Evolutionary conservation across 2,113 vertebrate genomes (phyloP).

Genomic region (Illadopsis cleaveri): DNA sequence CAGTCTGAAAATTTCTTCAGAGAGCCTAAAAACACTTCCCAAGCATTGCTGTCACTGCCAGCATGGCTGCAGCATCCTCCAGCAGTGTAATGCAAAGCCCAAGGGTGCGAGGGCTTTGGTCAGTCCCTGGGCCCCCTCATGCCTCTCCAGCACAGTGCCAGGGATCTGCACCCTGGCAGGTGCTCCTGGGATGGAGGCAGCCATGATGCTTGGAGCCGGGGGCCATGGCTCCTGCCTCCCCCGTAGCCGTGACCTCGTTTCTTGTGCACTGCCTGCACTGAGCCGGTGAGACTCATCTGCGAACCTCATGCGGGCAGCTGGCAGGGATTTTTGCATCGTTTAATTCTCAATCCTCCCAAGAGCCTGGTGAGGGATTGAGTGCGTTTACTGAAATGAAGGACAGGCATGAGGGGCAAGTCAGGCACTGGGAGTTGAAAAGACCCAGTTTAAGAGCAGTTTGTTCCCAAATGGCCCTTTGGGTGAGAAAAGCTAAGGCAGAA

Average conservation of each 20-base stretch:
- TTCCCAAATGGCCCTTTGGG: background rate
- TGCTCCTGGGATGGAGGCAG: rapidly evolving
- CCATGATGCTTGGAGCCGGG: rapidly evolving
- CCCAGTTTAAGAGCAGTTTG: background rate
- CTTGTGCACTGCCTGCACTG: rapidly evolving
- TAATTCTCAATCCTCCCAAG: constrained; percentile 43
- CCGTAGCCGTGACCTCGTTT: background rate
- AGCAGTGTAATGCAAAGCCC: background rate
- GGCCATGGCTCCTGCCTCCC: background rate
- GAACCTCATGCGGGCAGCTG: background rate
- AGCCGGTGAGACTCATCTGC: background rate
- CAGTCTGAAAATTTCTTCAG: background rate
- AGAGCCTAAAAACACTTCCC: rapidly evolving
- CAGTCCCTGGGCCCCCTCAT: rapidly evolving
- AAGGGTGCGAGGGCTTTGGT: rapidly evolving
- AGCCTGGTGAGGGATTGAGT: background rate
- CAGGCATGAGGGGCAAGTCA: background rate
- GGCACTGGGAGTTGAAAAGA: background rate
- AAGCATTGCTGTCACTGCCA: background rate
- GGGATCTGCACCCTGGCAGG: background rate
- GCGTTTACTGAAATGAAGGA: background rate
- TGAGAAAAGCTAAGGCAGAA: background rate
- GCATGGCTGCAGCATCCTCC: background rate
- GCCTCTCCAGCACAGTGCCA: rapidly evolving
- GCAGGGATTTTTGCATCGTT: constrained; percentile 8